Percentiles rank a stretch among this genome's conserved stretches.
phyloP scores from a whole-genome alignment of 1,140 invertebrate species.

The Planococcus citri region DNA sequence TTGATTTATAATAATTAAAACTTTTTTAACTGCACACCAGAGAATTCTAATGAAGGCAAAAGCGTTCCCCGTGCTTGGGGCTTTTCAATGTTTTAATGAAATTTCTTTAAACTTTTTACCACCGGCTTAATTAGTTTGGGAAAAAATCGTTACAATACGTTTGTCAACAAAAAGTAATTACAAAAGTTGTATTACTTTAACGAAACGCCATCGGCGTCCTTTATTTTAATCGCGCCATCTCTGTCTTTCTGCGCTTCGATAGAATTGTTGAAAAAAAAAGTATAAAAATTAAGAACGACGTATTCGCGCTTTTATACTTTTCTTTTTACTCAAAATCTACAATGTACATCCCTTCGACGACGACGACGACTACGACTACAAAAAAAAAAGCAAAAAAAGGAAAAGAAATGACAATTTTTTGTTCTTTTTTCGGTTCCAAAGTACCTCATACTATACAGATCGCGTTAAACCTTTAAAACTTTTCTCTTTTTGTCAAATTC shows the following conservation, averaged over 20 bases:
- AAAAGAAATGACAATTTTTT: not conserved
- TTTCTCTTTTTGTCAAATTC: too few species aligned
- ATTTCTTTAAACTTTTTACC: constrained; percentile 15
- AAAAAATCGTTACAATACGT: constrained; percentile 20
- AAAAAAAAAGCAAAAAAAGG: not conserved
- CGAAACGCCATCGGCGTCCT: not conserved
- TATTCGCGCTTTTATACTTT: not conserved
- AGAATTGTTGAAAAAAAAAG: not conserved
- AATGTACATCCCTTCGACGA: too few species aligned
- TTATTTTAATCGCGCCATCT: not conserved
- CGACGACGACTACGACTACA: too few species aligned
- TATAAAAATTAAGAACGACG: not conserved
- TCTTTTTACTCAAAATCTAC: too few species aligned
- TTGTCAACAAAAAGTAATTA: constrained; percentile 20
- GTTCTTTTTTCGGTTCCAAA: not conserved
- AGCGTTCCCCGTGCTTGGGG: not conserved
- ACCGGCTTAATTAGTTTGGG: constrained; percentile 10
- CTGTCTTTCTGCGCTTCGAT: too few species aligned
- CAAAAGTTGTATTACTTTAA: constrained; percentile 14
- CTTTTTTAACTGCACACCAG: constrained; percentile 13
- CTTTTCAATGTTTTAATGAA: constrained; percentile 17
- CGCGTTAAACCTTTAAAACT: too few species aligned
- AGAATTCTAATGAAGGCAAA: constrained; percentile 19
- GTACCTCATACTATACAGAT: too few species aligned
- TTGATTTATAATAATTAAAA: constrained; percentile 20